Base-by-base conservation (phyloP, 1,140 invertebrate species). In the Lepidotrigona ventralis region DNA sequence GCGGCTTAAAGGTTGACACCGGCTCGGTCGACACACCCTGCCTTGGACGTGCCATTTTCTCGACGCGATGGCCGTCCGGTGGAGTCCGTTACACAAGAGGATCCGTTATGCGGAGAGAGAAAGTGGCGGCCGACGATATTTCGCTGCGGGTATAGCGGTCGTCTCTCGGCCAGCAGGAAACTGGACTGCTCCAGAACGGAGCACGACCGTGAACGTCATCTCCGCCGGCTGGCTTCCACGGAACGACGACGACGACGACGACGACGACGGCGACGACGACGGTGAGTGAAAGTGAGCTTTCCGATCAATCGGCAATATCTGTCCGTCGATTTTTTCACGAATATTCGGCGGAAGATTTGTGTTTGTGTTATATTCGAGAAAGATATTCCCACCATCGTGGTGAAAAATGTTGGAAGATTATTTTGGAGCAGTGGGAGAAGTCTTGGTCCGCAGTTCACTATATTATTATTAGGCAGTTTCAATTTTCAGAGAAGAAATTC, bases 61-160 rank as follows among this genome's bases (percentile, higher is more conserved):
- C 86, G 72, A 79, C 85, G 75, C 39, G 39, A 46, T 46, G 39
- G 39, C 6, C 39, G 39, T 64, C 60, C 81, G 81, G 33, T 33
- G 69, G 72, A 71, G 70, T 81, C 87, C 87, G 87, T 88, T 88
- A 88, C 85, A 88, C 87, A 88, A 88, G 87, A 80, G 86, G 56
- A 80, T 72, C 87, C 87, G 87, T 88, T 88, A 88, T 79, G 87
- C 87, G 71, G 87, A 88, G 87, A 88, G 87, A 88, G 87, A 88
- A 88, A 88, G 87, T 88, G 87, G 46, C 84, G 69, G 79, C 51
- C 84, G 86, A 88, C 82, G 86, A 88, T 88, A 87, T 88, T 88
- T 85, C 81, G 69, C 83, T 54, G 51, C 71, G 58, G 70, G 70
- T 79, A 82, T 80, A 86, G 81, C 89, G 86, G 88, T 88, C 86